These are phyloP conservation scores for Heliconius hortense DNA, from an alignment of 2,888 invertebrate species.

Conservation along the genomic window DNA sequence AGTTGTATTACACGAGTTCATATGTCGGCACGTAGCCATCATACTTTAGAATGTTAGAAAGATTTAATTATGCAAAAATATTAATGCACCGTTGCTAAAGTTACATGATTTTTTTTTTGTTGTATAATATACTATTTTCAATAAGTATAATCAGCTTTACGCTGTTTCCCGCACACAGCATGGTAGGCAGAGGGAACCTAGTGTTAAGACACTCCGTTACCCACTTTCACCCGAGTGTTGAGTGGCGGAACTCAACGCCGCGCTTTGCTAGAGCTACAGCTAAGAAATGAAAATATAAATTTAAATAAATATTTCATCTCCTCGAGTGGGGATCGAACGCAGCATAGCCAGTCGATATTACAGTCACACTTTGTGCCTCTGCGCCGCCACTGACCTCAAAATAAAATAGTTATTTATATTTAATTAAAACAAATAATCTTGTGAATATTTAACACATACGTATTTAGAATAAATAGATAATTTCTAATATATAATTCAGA, in stretches of 20 bases:
- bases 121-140: background rate
- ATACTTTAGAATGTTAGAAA: background rate
- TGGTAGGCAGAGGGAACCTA: too few relatives aligned
- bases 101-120: background rate
- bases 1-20: slow-evolving; percentile 42
- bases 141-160: background rate
- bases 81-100: background rate
- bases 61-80: background rate
- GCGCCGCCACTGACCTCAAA: background rate
- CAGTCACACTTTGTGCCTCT: too few relatives aligned
- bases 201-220: background rate
- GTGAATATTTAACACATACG: background rate
- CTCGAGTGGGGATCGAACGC: too few relatives aligned
- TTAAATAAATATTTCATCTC: too few relatives aligned
- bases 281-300: too few relatives aligned
- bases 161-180: too few relatives aligned
- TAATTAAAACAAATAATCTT: background rate
- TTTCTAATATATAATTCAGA: slow-evolving; percentile 4
- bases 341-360: too few relatives aligned
- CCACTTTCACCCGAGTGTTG: too few relatives aligned
- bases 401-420: background rate
- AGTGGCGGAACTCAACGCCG: too few relatives aligned
- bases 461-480: background rate
- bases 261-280: too few relatives aligned
- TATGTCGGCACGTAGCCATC: slow-evolving; percentile 28